These are phyloP conservation scores for Junonia oenone DNA, from an alignment of 2,888 invertebrate genomes.

Conservation along the genomic window DNA sequence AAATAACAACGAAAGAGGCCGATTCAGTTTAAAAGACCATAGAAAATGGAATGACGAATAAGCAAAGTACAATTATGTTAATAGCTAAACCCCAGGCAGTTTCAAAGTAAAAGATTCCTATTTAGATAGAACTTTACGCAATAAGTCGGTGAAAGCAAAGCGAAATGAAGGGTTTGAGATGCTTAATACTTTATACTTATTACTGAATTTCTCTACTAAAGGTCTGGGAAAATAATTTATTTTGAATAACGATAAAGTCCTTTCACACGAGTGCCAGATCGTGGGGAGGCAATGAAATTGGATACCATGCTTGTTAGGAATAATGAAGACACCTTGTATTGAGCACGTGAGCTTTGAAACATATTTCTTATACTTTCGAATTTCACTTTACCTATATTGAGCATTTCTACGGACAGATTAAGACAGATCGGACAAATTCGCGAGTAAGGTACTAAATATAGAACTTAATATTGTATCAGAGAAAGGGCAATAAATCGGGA, in stretches of 20 bases:
- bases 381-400: not conserved
- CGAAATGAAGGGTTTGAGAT: constrained; percentile 55
- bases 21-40: constrained; percentile 16
- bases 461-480: constrained; percentile 3
- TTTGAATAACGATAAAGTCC: constrained; percentile 31
- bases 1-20: constrained; percentile 3
- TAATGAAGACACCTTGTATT: constrained; percentile 16
- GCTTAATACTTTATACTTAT: constrained; percentile 56
- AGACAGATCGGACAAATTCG: not conserved
- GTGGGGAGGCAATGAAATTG: constrained; percentile 19
- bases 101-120: constrained; percentile 42
- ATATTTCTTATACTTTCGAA: not conserved
- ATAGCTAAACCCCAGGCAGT: constrained; percentile 21
- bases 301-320: constrained; percentile 22
- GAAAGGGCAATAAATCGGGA: constrained; percentile 6
- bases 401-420: not conserved
- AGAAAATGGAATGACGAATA: constrained; percentile 16
- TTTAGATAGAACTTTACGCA: constrained; percentile 53
- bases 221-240: constrained; percentile 50
- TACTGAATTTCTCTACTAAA: constrained; percentile 55
- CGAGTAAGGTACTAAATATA: not conserved
- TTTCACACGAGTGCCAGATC: constrained; percentile 27
- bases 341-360: constrained; percentile 1
- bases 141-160: constrained; percentile 59
- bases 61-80: constrained; percentile 22